phyloP scores from a whole-genome alignment of 2,797 vertebrate genomes.

The Philypnodon macrostomus region DNA sequence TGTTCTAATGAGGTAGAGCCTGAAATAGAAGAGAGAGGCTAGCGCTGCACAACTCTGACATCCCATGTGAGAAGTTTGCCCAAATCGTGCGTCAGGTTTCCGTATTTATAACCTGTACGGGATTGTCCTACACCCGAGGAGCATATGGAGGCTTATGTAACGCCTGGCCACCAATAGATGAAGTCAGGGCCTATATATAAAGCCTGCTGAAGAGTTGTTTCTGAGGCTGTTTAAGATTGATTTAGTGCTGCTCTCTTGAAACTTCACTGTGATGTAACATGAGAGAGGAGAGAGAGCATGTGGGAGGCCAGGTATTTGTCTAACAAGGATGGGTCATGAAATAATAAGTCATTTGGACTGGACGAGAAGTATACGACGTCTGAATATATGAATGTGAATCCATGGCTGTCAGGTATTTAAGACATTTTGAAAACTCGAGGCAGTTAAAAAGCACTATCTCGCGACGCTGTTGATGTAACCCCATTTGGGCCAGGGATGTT shows the following conservation, averaged over 20 bases:
- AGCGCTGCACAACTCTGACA: conserved; percentile 70
- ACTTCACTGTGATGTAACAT: conserved; percentile 20
- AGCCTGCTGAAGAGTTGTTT: conserved; percentile 50
- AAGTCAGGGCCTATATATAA: conserved; percentile 58
- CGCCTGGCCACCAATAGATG: conserved; percentile 50
- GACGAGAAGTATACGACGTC: neutral
- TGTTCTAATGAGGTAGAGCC: conserved; percentile 74
- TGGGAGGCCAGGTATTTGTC: conserved; percentile 8
- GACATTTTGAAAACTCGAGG: no score
- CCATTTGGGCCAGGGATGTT: no score
- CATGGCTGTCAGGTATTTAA: no score
- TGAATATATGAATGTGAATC: neutral
- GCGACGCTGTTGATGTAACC: no score
- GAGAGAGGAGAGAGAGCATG: neutral
- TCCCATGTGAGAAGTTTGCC: conserved; percentile 73
- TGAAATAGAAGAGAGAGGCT: conserved; percentile 72
- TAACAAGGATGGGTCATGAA: conserved; percentile 6
- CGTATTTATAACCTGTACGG: conserved; percentile 72
- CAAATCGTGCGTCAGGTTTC: conserved; percentile 72
- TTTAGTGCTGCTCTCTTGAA: conserved; percentile 25
- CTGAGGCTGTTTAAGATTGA: conserved; percentile 46
- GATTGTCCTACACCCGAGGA: conserved; percentile 70
- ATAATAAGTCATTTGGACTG: neutral
- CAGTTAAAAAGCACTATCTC: no score
- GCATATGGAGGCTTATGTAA: conserved; percentile 72